A percentile compares a stretch with the other conserved stretches of the same genome.
Conservation (phyloP, 2,797 vertebrate species). For the Lepus townsendii region DNA sequence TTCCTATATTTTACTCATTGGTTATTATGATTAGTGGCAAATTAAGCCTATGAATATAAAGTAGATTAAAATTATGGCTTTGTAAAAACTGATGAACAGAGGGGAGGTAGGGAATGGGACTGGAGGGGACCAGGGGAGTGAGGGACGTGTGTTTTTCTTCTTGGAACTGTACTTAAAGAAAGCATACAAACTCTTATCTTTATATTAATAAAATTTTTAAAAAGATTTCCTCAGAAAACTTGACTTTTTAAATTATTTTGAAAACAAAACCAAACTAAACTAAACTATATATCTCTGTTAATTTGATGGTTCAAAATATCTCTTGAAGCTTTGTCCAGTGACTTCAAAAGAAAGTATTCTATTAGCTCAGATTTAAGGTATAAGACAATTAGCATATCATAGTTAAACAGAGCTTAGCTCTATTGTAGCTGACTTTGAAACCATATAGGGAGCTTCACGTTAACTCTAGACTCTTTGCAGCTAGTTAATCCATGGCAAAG, state of each 20-base stretch:
- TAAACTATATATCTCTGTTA: constrained; percentile 31
- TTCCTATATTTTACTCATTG: too few relatives aligned
- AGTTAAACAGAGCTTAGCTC: neutral
- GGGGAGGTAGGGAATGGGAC: too few relatives aligned
- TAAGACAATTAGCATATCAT: constrained; percentile 28
- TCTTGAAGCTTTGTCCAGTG: neutral
- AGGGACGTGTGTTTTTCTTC: too few relatives aligned
- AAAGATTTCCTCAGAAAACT: too few relatives aligned
- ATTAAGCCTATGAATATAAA: too few relatives aligned
- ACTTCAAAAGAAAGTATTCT: neutral
- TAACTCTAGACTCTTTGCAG: neutral
- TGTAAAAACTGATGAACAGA: too few relatives aligned
- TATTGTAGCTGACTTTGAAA: neutral
- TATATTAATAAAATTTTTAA: too few relatives aligned
- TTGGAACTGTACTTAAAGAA: too few relatives aligned
- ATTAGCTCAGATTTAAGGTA: neutral
- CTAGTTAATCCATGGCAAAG: constrained; percentile 20
- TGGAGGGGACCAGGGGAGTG: too few relatives aligned
- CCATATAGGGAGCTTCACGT: neutral
- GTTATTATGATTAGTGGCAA: too few relatives aligned
- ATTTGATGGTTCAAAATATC: neutral
- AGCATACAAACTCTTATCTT: too few relatives aligned
- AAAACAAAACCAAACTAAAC: constrained; percentile 48
- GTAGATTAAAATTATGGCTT: too few relatives aligned
- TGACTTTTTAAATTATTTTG: neutral